Base-by-base conservation (phyloP, 2,113 vertebrate species). In the Gymnogyps californianus region DNA sequence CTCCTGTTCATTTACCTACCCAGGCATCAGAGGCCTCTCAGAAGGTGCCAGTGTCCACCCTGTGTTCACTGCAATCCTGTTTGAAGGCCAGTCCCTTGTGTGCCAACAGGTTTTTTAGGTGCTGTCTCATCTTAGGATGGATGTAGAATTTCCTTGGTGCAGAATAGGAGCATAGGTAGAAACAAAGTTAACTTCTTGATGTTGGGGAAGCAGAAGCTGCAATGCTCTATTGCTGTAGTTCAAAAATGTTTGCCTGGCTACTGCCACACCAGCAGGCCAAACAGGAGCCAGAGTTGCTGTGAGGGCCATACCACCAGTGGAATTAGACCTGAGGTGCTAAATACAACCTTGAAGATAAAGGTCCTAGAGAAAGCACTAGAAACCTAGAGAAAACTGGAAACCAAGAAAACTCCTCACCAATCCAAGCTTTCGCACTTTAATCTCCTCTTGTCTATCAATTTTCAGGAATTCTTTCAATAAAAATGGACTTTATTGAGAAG, bases 11-110 rank as follows among this genome's bases (percentile, higher is more conserved):
- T 64, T 61, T 64, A 22, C 49, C n/a, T 65, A 44, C 34, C 6
- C 38, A 40, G 67, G 52, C 18, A 59, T 18, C 13, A 71, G 34
- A 78, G 71, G 44, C 9, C 42, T 70, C 55, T 82, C 49, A 76
- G 55, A 76, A 49, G 16, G 10, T 70, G 70, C 15, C 49, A 51
- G 13, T 38, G 22, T 36, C 32, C 3, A 25, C n/a, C 2, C 7
- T 38, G 14, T 70, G 32, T 57, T 87, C 2, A 0, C 34, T 64
- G 28, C 26, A 49, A 57, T 19, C 13, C 32, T 1, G 0, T 71
- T 79, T 3, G 6, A 51, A 66, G 44, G 12, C 14, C 31, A 28
- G 6, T 65, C 51, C 14, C 31, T 67, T 42, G 21, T 36, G 42
- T 57, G 26, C 29, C 25, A 55, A 44, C 8, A 32, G 10, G 11